These are phyloP conservation scores for Dioctria linearis DNA, from an alignment of 2,888 invertebrate species.

Conservation along the genomic window DNA sequence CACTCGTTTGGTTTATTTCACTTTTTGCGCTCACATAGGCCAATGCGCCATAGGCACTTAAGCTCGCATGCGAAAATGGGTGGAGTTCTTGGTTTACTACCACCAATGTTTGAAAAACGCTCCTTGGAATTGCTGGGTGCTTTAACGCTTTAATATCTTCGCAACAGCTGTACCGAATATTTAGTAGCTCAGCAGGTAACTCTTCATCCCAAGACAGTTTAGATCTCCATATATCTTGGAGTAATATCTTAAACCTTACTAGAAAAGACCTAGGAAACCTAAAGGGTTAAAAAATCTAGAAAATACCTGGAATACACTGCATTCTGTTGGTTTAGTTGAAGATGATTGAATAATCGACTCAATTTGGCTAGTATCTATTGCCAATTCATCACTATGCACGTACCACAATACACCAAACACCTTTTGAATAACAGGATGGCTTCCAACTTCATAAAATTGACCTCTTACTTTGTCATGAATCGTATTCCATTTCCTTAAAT, in stretches of 20 bases:
- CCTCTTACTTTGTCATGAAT: conserved; percentile 1
- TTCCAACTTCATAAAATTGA: neutral
- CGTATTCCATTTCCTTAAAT: conserved; percentile 47
- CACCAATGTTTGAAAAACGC: too few species aligned
- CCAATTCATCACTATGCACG: conserved; percentile 44
- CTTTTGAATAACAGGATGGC: conserved; percentile 16
- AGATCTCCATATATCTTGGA: too few species aligned
- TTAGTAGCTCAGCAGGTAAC: too few species aligned
- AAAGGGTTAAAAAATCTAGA: conserved; percentile 45
- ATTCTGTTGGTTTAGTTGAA: conserved; percentile 15
- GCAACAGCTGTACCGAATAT: too few species aligned
- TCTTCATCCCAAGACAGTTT: too few species aligned
- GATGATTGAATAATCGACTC: conserved; percentile 4
- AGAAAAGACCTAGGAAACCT: conserved; percentile 29
- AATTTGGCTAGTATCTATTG: conserved; percentile 40
- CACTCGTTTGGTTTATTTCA: neutral
- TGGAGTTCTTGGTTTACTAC: too few species aligned
- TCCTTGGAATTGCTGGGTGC: too few species aligned
- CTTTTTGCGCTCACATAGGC: conserved; percentile 24
- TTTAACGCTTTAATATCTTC: too few species aligned
- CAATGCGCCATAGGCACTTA: too few species aligned
- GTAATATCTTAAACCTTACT: conserved; percentile 15
- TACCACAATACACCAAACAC: conserved; percentile 46
- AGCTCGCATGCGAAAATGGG: too few species aligned
- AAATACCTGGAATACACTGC: conserved; percentile 32